These are phyloP conservation scores for Brachycybe producta DNA, from an alignment of 2,888 invertebrate genomes.

Conservation along the genomic window DNA sequence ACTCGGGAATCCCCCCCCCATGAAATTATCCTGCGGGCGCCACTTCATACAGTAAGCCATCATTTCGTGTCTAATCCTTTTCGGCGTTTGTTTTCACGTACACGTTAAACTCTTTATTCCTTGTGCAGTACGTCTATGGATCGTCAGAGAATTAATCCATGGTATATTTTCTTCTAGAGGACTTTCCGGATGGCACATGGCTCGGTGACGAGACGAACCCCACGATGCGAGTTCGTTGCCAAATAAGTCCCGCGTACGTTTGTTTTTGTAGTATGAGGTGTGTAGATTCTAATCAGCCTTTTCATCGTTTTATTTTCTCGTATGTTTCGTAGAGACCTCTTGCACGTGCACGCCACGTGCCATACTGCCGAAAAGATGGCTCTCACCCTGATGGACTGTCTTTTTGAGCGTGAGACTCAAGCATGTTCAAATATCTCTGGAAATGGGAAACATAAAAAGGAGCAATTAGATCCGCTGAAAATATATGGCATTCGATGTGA, in stretches of 20 bases:
- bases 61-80: too few relatives aligned
- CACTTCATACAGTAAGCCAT: too few relatives aligned
- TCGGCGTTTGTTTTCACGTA: too few relatives aligned
- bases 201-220: constrained; percentile 39
- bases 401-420: constrained; percentile 40
- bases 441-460: constrained; percentile 40
- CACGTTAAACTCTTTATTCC: too few relatives aligned
- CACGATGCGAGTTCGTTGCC: constrained; percentile 38
- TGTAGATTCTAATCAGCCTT: neutral
- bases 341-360: constrained; percentile 41
- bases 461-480: constrained; percentile 41
- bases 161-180: constrained; percentile 32
- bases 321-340: constrained; percentile 31
- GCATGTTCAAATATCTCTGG: constrained; percentile 41
- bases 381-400: constrained; percentile 39
- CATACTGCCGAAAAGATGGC: constrained; percentile 43
- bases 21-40: too few relatives aligned
- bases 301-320: too few relatives aligned
- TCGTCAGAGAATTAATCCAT: too few relatives aligned
- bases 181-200: constrained; percentile 41
- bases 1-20: too few relatives aligned
- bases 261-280: neutral
- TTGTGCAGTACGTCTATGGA: too few relatives aligned
- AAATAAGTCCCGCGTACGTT: constrained; percentile 37
- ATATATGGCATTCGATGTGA: constrained; percentile 37